phyloP scores from a whole-genome alignment of 1,140 invertebrate genomes.

The Drosophila mojavensis region DNA sequence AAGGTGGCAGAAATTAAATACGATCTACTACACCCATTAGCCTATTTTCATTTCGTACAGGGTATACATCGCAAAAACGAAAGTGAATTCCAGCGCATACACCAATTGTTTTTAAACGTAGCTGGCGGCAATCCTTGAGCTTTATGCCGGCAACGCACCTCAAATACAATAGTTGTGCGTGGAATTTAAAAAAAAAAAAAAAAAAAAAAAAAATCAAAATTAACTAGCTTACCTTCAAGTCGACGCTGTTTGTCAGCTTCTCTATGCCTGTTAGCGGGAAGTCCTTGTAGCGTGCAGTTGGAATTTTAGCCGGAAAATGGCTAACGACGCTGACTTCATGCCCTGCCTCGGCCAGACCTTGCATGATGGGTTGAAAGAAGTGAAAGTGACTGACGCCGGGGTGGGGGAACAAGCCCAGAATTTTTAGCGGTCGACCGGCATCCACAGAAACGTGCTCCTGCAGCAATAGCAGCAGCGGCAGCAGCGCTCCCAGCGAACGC shows the following conservation, averaged over 20 bases:
- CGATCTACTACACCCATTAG: background rate
- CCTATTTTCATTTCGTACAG: background rate
- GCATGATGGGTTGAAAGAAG: conserved; percentile 88
- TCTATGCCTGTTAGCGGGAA: conserved; percentile 84
- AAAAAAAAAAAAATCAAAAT: background rate
- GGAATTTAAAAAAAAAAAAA: background rate
- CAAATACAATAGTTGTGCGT: background rate
- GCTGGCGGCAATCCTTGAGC: conserved; percentile 21
- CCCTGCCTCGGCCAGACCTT: conserved; percentile 87
- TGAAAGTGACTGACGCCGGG: conserved; percentile 90
- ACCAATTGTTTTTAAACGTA: conserved; percentile 3
- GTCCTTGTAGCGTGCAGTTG: conserved; percentile 86
- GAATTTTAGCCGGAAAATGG: conserved; percentile 86
- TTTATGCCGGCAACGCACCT: background rate
- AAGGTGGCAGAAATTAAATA: too few relatives aligned
- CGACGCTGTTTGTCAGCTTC: conserved; percentile 71
- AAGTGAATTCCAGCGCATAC: background rate
- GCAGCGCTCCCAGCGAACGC: conserved; percentile 21
- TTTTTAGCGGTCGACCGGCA: conserved; percentile 85
- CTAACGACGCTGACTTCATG: conserved; percentile 90
- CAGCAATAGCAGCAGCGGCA: conserved; percentile 8
- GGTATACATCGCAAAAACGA: conserved; percentile 6
- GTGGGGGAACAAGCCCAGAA: conserved; percentile 88
- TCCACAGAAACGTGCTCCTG: conserved; percentile 42
- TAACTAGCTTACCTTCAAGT: conserved; percentile 63